These are phyloP conservation scores for Meteorus cinctellus DNA, from an alignment of 2,888 invertebrate genomes.

Conservation along the genomic window DNA sequence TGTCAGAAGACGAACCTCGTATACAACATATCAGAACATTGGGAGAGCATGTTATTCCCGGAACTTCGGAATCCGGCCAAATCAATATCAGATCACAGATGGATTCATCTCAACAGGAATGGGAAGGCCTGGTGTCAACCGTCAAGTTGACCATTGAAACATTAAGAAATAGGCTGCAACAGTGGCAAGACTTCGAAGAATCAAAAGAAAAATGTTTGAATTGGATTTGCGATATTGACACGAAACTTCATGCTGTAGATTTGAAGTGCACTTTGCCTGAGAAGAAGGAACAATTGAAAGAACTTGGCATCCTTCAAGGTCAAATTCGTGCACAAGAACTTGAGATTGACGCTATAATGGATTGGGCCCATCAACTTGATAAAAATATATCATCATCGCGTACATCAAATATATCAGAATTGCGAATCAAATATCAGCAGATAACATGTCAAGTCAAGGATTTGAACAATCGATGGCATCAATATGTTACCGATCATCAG, in stretches of 20 bases:
- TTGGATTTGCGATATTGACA: constrained; percentile 93
- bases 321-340: constrained; percentile 91
- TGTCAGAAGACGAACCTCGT: constrained; percentile 90
- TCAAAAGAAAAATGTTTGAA: constrained; percentile 88
- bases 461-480: constrained; percentile 92
- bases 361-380: constrained; percentile 89
- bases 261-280: constrained; percentile 87
- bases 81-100: constrained; percentile 90
- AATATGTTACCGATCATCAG: constrained; percentile 90
- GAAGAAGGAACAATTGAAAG: constrained; percentile 89
- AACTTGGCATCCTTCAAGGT: constrained; percentile 86
- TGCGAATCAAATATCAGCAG: constrained; percentile 94
- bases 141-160: constrained; percentile 85
- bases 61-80: constrained; percentile 88
- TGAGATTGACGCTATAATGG: constrained; percentile 94
- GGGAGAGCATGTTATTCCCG: constrained; percentile 93
- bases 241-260: constrained; percentile 89
- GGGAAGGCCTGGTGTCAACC: constrained; percentile 87
- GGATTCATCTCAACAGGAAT: constrained; percentile 91
- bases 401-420: constrained; percentile 88
- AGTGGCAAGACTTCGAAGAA: constrained; percentile 94
- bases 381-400: constrained; percentile 81
- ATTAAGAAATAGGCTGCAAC: constrained; percentile 87
- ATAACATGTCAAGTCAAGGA: constrained; percentile 94
- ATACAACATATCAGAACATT: constrained; percentile 86